These are phyloP conservation scores for Micronisus gabar DNA, from an alignment of 2,113 vertebrate genomes.

Conservation along the genomic window DNA sequence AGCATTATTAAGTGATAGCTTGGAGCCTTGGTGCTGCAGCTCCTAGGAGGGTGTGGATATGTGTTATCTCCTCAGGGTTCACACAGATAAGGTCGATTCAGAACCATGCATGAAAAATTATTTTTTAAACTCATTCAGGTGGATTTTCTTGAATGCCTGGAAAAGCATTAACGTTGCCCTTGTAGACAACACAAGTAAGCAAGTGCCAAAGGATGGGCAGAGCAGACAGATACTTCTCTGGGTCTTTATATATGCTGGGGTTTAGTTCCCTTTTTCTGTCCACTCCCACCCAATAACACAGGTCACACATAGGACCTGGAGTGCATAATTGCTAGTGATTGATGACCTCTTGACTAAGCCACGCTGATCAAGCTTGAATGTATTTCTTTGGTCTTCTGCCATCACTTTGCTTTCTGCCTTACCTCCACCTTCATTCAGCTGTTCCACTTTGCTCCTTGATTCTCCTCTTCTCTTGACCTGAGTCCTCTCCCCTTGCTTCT, in stretches of 20 bases:
- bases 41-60: not conserved
- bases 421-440: not conserved
- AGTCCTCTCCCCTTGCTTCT: not conserved
- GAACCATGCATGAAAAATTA: not conserved
- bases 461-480: not conserved
- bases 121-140: not conserved
- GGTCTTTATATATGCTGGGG: not conserved
- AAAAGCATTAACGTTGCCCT: not conserved
- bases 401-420: not conserved
- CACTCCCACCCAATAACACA: not conserved
- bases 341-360: not conserved
- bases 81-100: not conserved
- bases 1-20: not conserved
- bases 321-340: not conserved
- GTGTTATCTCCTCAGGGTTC: not conserved
- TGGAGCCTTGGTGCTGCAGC: not conserved
- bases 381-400: not conserved
- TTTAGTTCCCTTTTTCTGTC: not conserved
- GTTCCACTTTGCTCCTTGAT: not conserved
- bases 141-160: not conserved
- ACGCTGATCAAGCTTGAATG: not conserved
- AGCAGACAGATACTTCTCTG: not conserved
- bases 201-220: not conserved
- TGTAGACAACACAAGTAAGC: not conserved
- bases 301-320: not conserved